Evolutionary conservation across 1,140 invertebrate species (phyloP).

Genomic region (Epicauta chinensis): DNA sequence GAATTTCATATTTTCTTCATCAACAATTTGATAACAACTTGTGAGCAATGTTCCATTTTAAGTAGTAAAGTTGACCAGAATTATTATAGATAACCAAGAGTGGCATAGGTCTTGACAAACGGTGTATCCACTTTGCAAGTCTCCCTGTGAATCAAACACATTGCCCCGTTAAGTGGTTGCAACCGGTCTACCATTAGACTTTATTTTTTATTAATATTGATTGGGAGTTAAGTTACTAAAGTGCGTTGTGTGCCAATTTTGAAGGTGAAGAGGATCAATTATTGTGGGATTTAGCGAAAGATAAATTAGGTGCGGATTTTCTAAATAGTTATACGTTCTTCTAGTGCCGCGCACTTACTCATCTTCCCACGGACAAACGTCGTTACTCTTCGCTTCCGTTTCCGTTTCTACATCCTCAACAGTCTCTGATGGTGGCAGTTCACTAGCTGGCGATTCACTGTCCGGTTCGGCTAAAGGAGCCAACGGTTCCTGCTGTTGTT

Average conservation of each 20-base stretch:
- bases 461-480: constrained; percentile 59
- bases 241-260: too few species aligned
- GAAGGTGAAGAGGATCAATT: too few species aligned
- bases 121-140: constrained; percentile 75
- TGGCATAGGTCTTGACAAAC: constrained; percentile 86
- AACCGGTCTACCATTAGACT: too few species aligned
- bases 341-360: constrained; percentile 58
- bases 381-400: constrained; percentile 56
- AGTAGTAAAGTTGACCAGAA: neutral
- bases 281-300: too few species aligned
- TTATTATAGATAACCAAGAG: constrained; percentile 77
- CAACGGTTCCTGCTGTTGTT: constrained; percentile 30
- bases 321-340: too few species aligned
- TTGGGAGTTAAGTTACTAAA: too few species aligned
- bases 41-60: constrained; percentile 5
- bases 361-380: constrained; percentile 84
- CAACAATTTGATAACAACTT: constrained; percentile 2
- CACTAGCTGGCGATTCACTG: constrained; percentile 53
- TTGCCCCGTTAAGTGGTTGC: neutral
- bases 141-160: constrained; percentile 53
- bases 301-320: too few species aligned
- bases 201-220: too few species aligned
- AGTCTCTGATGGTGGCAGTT: constrained; percentile 32
- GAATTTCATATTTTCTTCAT: neutral
- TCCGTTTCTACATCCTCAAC: constrained; percentile 18